Base-by-base conservation (phyloP, 2,797 vertebrate genomes). In the Otolemur crassicaudatus region DNA sequence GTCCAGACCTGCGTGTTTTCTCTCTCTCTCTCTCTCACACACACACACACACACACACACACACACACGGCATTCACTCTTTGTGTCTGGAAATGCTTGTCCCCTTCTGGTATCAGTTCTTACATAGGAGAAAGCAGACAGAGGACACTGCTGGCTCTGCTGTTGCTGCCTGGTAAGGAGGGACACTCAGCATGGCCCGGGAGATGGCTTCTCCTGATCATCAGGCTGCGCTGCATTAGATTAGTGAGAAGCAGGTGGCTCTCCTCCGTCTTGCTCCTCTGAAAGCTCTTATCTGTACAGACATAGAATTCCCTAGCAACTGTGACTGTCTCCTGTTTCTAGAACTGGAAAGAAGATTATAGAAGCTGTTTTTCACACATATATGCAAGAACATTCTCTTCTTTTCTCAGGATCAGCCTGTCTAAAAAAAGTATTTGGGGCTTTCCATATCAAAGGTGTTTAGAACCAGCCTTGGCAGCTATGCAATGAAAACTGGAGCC, bases 181-280 rank as follows among this genome's bases (percentile, higher is more conserved):
- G 0, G 31, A 80, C 69, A 49, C 76, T 84, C 40, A 29, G 31
- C 96, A 90, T 82, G 46, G n/a, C 63, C 77, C 58, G 34, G 60
- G 69, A 40, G 92, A 27, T 97, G 88, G 77, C 27, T 63, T 56
- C 17, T 94, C 75, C 70, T 96, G 92, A 95, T 92, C 96, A 95
- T 80, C 58, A 94, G 93, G 86, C 96, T 95, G 46, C n/a, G 17
- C 69, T 63, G 93, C 90, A 3, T 87, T 95, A 89, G 53, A 56
- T 90, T 95, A 87, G 76, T 97, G 94, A 97, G 91, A 94, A 98
- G 96, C 77, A 67, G 94, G 49, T 60, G 56, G 80, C 96, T 79
- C 84, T 96, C 0, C n/a, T 94, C 92, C 93, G 37, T 96, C 97
- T 91, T 58, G 34, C 95, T 97, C 96, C 85, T 79, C 4, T 91